Evolutionary conservation across 2,888 invertebrate species (phyloP), one percentile per base, ranked within the genome.

Genomic region (Archips crataeganus): DNA sequence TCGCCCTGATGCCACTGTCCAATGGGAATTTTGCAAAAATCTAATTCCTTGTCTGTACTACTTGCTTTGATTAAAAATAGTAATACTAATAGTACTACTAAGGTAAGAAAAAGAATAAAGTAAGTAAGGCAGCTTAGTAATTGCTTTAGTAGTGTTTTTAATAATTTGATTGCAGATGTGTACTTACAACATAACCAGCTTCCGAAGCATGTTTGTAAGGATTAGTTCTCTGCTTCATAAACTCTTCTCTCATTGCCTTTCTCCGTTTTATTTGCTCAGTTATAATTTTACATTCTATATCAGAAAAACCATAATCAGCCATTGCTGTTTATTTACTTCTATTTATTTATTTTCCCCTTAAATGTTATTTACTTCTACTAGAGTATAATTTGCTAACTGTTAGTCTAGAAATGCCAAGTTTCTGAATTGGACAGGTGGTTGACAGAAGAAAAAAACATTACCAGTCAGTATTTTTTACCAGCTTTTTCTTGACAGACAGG

Each of bases 181-280:
- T 10, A 96, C 97, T 95, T 95, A 97, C 97, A 87, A 97, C 93
- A 87, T 95, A 93, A 64, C 97, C 97, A 80, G 96, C 96, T 87
- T 96, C 96, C 0, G 94, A 89, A 13, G 95, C 96, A 93, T 97
- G 96, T 82, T 95, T 95, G 85, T 95, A 95, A 2, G 98, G 98
- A 89, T 98, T 96, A 0, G 96, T 94, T 39, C 91, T 88, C 82
- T 97, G 95, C 87, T 97, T 97, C 34, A 97, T 85, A 86, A 96
- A 98, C 84, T 97, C 96, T n/a, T 95, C 91, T 77, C 98, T 95
- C 78, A 97, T 86, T 51, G 87, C 89, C 69, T 94, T 89, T 77
- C 97, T 95, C 80, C 96, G 91, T 77, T 95, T 91, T 6, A 96
- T 95, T 82, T 96, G 96, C 85, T 95, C 95, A 85, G 95, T 93